phyloP scores from a whole-genome alignment of 2,888 invertebrate genomes.

The Galeruca laticollis region DNA sequence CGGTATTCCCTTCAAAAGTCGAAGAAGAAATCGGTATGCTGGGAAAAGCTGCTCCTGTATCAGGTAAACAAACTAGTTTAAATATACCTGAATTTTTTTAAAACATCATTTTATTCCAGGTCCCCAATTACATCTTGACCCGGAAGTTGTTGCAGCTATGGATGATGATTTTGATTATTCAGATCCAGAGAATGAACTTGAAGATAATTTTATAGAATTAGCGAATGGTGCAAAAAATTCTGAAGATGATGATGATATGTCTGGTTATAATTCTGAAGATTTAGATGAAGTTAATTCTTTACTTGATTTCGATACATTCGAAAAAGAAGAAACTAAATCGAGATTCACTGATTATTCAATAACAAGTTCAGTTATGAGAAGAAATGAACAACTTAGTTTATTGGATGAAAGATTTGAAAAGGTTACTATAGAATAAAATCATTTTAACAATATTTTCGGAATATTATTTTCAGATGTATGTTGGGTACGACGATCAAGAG shows the following conservation, averaged over 20 bases:
- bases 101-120: slow-evolving; percentile 57
- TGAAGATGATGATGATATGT: slow-evolving; percentile 65
- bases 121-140: slow-evolving; percentile 83
- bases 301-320: slow-evolving; percentile 67
- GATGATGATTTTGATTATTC: slow-evolving; percentile 93
- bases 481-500: slow-evolving; percentile 88
- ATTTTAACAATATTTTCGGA: not conserved
- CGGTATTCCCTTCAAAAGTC: slow-evolving; percentile 65
- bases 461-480: slow-evolving; percentile 73
- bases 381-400: slow-evolving; percentile 85
- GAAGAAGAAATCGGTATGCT: slow-evolving; percentile 88
- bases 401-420: slow-evolving; percentile 92
- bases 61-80: slow-evolving; percentile 66
- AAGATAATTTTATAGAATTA: slow-evolving; percentile 91
- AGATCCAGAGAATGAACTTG: slow-evolving; percentile 85
- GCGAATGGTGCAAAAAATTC: slow-evolving; percentile 73
- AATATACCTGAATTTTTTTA: not conserved
- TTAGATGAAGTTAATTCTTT: slow-evolving; percentile 67
- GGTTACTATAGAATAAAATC: slow-evolving; percentile 65
- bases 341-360: slow-evolving; percentile 94
- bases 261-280: slow-evolving; percentile 61
- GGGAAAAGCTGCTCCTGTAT: slow-evolving; percentile 81
- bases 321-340: slow-evolving; percentile 84
- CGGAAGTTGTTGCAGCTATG: slow-evolving; percentile 91
- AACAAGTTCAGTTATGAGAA: slow-evolving; percentile 88